These are phyloP conservation scores for Luffia ferchaultella DNA, from an alignment of 2,888 invertebrate species.

Conservation along the genomic window DNA sequence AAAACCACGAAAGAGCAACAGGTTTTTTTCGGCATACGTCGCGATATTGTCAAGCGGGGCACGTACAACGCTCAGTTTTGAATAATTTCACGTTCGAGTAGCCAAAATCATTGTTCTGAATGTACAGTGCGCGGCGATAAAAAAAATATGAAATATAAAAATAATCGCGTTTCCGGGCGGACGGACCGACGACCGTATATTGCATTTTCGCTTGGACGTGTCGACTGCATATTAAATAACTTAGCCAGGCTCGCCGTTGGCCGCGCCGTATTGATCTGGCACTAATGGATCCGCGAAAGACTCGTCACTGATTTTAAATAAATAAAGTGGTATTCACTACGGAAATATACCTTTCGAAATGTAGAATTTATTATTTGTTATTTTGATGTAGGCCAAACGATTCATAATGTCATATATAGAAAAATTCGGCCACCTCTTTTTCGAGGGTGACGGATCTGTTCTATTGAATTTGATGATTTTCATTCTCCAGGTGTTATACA, in stretches of 20 bases:
- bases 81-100: conserved; percentile 24
- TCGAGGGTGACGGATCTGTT: no score
- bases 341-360: no score
- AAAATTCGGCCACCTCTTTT: no score
- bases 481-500: no score
- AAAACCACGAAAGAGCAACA: no score
- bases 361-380: no score
- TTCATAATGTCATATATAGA: no score
- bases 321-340: no score
- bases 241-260: conserved; percentile 35
- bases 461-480: no score
- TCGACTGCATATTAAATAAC: conserved; percentile 62
- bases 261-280: conserved; percentile 36
- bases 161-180: conserved; percentile 48
- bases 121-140: background rate
- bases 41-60: background rate
- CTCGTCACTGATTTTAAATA: background rate
- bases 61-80: conserved; percentile 16
- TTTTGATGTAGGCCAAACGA: no score
- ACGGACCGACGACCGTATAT: conserved; percentile 40
- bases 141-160: conserved; percentile 27
- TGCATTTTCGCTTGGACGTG: conserved; percentile 54
- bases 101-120: conserved; percentile 21
- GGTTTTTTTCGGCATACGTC: background rate
- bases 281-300: background rate